Percentiles rank a stretch among this genome's conserved stretches.
Evolutionary conservation across 2,797 vertebrate species (phyloP).

Genomic region (Siniperca undulata): DNA sequence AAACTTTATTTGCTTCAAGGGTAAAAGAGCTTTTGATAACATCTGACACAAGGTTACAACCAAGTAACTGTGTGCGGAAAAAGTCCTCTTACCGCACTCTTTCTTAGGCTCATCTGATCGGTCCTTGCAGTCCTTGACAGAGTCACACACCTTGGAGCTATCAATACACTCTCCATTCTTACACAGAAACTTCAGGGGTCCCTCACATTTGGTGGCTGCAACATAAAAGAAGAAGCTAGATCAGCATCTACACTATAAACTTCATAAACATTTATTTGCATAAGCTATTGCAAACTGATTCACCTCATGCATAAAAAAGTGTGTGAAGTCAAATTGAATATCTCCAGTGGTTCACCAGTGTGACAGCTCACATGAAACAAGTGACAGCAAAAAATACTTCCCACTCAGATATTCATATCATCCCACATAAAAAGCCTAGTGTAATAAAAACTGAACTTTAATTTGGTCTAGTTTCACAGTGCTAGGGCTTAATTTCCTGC

Average conservation of each 20-base stretch:
- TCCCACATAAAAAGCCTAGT: conserved; percentile 15
- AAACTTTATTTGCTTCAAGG: not conserved
- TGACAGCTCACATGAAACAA: conserved; percentile 41
- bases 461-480: conserved; percentile 50
- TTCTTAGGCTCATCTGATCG: conserved; percentile 97
- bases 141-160: conserved; percentile 94
- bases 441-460: conserved; percentile 38
- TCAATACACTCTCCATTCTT: conserved; percentile 97
- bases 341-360: not conserved
- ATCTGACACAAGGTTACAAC: not conserved
- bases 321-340: conserved; percentile 10
- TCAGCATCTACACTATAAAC: not conserved
- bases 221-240: conserved; percentile 33
- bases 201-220: conserved; percentile 93
- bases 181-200: conserved; percentile 95
- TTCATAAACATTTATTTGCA: conserved; percentile 7
- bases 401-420: conserved; percentile 37
- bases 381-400: conserved; percentile 11
- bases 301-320: not conserved
- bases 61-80: not conserved
- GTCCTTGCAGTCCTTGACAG: conserved; percentile 95
- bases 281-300: conserved; percentile 8
- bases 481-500: conserved; percentile 47
- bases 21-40: not conserved
- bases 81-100: conserved; percentile 91